phyloP scores from a whole-genome alignment of 2,888 invertebrate genomes.

The Azorinus chamasolen region DNA sequence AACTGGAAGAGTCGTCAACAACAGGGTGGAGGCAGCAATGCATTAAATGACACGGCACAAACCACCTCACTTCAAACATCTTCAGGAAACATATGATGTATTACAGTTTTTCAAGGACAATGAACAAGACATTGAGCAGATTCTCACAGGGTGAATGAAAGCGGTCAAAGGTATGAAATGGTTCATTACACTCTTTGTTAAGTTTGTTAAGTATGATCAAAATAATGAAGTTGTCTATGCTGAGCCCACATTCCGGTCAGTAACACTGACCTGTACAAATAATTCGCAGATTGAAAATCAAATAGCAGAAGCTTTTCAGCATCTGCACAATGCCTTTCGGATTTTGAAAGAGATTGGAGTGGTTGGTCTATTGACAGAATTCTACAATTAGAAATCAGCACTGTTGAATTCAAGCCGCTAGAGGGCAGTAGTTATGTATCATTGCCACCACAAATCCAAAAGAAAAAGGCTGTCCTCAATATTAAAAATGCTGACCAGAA shows the following conservation, averaged over 20 bases:
- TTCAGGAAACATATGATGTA: too few species aligned
- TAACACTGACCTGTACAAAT: constrained; percentile 20
- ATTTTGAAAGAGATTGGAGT: constrained; percentile 44
- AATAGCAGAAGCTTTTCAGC: not conserved
- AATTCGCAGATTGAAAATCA: constrained; percentile 34
- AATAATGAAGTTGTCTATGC: constrained; percentile 57
- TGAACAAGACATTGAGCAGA: not conserved
- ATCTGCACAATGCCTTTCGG: constrained; percentile 12
- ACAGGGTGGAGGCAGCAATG: constrained; percentile 1
- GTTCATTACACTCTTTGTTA: constrained; percentile 49
- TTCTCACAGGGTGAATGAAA: constrained; percentile 1
- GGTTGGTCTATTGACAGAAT: constrained; percentile 42
- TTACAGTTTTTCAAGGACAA: not conserved
- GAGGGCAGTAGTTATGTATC: constrained; percentile 38
- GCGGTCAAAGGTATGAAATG: constrained; percentile 54
- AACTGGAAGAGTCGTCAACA: constrained; percentile 7
- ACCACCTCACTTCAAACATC: too few species aligned
- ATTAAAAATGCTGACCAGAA: constrained; percentile 51
- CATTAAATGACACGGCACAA: constrained; percentile 28
- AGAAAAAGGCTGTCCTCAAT: constrained; percentile 44
- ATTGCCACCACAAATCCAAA: constrained; percentile 10
- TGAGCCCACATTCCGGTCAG: constrained; percentile 37
- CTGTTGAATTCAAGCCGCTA: constrained; percentile 38
- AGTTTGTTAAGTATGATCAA: not conserved
- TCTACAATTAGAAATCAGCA: constrained; percentile 35